Conservation (phyloP, 2,888 invertebrate species). For the Conchocele bisecta region DNA sequence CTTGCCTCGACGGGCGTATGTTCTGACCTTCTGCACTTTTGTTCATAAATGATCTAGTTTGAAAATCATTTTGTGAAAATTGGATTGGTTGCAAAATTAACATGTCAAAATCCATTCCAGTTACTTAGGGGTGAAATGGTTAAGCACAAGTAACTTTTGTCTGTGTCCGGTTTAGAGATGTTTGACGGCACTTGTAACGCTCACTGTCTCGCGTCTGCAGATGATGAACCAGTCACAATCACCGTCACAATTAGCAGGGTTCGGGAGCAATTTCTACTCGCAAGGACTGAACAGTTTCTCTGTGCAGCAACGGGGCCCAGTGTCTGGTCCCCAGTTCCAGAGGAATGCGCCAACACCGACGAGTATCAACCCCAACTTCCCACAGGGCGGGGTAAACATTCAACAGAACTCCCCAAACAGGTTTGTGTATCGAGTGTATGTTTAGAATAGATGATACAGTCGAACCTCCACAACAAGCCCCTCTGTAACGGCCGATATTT, state of each 20-base stretch:
- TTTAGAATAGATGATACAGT: too few relatives aligned
- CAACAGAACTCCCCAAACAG: constrained; percentile 80
- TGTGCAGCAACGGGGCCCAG: constrained; percentile 60
- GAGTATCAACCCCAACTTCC: constrained; percentile 76
- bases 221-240: constrained; percentile 77
- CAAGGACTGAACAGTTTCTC: constrained; percentile 66
- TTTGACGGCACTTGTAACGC: too few relatives aligned
- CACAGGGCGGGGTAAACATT: constrained; percentile 65
- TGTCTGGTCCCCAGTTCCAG: constrained; percentile 66
- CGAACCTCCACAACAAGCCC: not conserved
- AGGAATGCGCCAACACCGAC: constrained; percentile 73
- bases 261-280: constrained; percentile 69
- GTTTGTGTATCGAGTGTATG: too few relatives aligned
- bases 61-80: too few relatives aligned
- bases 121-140: too few relatives aligned
- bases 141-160: too few relatives aligned
- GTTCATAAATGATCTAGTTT: too few relatives aligned
- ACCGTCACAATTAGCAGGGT: constrained; percentile 76
- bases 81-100: too few relatives aligned
- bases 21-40: too few relatives aligned
- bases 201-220: constrained; percentile 65
- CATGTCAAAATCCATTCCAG: too few relatives aligned
- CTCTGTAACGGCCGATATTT: not conserved
- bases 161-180: too few relatives aligned
- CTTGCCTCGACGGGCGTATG: too few relatives aligned